phyloP scores from a whole-genome alignment of 92 coral and sea anemone species.

The Siderastrea radians region DNA sequence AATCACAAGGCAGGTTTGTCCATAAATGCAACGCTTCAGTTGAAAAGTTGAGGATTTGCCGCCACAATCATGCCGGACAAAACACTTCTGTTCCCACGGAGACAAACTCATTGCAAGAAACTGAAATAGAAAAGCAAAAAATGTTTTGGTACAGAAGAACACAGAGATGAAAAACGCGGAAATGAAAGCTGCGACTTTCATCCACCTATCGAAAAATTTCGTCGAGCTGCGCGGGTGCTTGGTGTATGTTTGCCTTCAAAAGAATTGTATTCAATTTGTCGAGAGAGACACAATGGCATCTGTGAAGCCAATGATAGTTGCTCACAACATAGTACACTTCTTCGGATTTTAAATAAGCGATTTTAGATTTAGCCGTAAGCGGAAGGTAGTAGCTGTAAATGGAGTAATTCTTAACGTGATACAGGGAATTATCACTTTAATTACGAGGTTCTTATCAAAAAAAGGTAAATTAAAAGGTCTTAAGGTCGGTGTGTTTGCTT shows the following conservation, averaged over 20 bases:
- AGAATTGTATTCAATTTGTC: conserved; percentile 60
- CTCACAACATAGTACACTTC: conserved; percentile 66
- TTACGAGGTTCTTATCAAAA: neutral
- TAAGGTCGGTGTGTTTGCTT: no score
- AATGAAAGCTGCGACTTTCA: neutral
- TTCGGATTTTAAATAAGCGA: conserved; percentile 77
- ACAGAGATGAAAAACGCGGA: neutral
- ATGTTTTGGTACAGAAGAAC: neutral
- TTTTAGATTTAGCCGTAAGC: conserved; percentile 32
- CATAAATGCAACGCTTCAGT: neutral
- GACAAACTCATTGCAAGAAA: neutral
- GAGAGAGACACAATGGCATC: conserved; percentile 66
- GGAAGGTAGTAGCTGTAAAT: neutral
- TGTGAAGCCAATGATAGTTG: conserved; percentile 70
- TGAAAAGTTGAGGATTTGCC: neutral
- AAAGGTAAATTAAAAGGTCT: neutral
- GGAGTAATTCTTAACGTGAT: neutral
- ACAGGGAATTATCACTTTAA: neutral
- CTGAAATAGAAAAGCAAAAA: neutral
- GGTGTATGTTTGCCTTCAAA: conserved; percentile 79
- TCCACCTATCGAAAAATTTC: conserved; percentile 40
- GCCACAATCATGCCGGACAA: neutral
- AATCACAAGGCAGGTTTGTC: neutral
- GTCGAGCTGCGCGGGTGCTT: conserved; percentile 80
- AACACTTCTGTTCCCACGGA: neutral